Base-by-base conservation (phyloP, 2,888 invertebrate genomes). In the Eristalinus aeneus region DNA sequence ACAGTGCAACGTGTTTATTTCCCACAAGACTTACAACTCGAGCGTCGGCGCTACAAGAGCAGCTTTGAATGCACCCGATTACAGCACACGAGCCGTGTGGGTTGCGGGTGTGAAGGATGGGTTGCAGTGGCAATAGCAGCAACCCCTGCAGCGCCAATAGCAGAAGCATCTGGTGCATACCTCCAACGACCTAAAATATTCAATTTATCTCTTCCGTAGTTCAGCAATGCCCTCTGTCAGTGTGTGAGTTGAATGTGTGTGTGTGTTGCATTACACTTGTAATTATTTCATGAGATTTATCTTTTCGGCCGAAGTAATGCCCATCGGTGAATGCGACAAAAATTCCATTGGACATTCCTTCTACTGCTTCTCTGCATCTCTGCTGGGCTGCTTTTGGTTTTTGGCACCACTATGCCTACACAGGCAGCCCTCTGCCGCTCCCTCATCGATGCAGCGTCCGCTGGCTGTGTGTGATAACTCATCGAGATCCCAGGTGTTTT, bases 251-350 rank as follows among this genome's bases (percentile, higher is more conserved):
- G 12, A 23, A 11, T 23, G 2, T 56, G 9, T 23, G 53, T 78
- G 61, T 84, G 79, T 81, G 81, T 86, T 86, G 86, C 86, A 86
- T 91, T 90, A 91, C 91, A 91, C 91, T 91, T 91, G 91, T 92
- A 91, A 92, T 92, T 92, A 91, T 92, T 92, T 91, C 90, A 91
- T 90, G 91, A 92, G 92, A 91, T 92, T 91, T 91, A 92, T 91
- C 91, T 91, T 86, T 74, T 82, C 61, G 60, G 71, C 73, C 56
- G 71, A 82, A 68, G 73, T 68, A 81, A 86, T 86, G 71, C 90
- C 87, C 88, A 89, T 89, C 89, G 90, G 91, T 90, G 90, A 90
- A 91, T 91, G 91, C 91, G 91, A 90, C 91, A 91, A 91, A 91
- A 91, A 91, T 91, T 91, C 91, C 91, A 91, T 91, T 90, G 90